Conservation (phyloP, 2,797 vertebrate species). For the Pipistrellus pygmaeus region DNA sequence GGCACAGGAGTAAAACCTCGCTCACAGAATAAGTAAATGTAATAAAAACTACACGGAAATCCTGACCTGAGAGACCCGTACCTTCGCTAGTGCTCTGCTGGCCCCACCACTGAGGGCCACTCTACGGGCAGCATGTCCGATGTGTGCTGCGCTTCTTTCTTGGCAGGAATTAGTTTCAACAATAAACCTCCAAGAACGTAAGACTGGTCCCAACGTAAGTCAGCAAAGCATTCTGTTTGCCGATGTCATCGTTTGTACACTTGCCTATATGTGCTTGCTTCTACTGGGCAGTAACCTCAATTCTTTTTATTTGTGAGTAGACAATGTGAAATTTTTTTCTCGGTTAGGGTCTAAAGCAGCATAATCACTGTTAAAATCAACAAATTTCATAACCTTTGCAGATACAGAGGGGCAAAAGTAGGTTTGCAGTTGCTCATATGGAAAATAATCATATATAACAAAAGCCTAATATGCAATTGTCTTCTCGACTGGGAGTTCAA, state of each 20-base stretch:
- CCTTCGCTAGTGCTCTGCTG: not conserved
- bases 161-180: not conserved
- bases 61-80: not conserved
- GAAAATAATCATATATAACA: not conserved
- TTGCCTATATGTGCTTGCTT: not conserved
- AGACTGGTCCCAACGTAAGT: not conserved
- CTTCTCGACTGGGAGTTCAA: too few relatives aligned
- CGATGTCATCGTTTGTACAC: not conserved
- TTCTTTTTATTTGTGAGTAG: conserved; percentile 12
- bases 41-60: conserved; percentile 5
- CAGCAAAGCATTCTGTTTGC: not conserved
- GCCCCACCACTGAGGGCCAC: not conserved
- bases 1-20: not conserved
- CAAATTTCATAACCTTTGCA: not conserved
- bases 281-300: not conserved
- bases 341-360: conserved; percentile 5
- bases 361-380: conserved; percentile 17
- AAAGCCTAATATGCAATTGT: too few relatives aligned
- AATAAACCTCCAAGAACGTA: not conserved
- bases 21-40: not conserved
- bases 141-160: not conserved
- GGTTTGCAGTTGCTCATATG: not conserved
- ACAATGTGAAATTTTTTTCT: not conserved
- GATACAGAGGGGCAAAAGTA: not conserved
- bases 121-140: not conserved